Percentiles rank a stretch among this genome's conserved stretches.
phyloP scores from a whole-genome alignment of 2,888 invertebrate species.

The Callimorpha dominula region DNA sequence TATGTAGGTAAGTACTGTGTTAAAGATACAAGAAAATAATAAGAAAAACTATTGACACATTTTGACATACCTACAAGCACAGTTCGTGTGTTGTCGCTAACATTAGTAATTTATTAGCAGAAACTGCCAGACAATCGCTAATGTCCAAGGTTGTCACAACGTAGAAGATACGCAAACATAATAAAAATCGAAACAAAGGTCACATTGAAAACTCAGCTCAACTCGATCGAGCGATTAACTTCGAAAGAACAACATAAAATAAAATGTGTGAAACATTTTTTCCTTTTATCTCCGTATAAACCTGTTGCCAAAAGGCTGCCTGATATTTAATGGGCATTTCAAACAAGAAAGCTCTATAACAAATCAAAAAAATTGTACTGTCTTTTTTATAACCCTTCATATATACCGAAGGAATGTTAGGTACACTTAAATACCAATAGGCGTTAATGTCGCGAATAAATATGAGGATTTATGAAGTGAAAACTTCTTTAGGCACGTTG shows the following conservation, averaged over 20 bases:
- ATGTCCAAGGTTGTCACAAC: slow-evolving; percentile 70
- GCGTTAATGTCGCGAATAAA: not conserved
- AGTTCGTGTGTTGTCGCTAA: slow-evolving; percentile 30
- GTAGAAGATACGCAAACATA: slow-evolving; percentile 52
- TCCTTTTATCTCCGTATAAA: slow-evolving; percentile 10
- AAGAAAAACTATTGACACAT: not conserved
- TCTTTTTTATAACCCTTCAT: not conserved
- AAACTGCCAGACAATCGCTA: slow-evolving; percentile 42
- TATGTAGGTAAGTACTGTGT: not conserved
- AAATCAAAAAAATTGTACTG: not conserved
- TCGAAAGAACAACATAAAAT: slow-evolving; percentile 17
- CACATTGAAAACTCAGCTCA: slow-evolving; percentile 53
- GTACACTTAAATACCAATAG: not conserved
- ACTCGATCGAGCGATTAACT: slow-evolving; percentile 31
- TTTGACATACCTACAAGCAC: not conserved
- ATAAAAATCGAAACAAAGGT: slow-evolving; percentile 63
- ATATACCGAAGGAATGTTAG: not conserved
- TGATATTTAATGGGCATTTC: not conserved
- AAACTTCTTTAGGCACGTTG: too few species aligned
- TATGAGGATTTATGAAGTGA: not conserved
- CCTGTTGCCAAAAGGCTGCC: slow-evolving; percentile 7
- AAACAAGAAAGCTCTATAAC: not conserved
- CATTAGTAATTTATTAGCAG: slow-evolving; percentile 54
- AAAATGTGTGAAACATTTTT: slow-evolving; percentile 11
- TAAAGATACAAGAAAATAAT: not conserved